phyloP scores from a whole-genome alignment of 1,140 invertebrate species.

The Megathymus violae region DNA sequence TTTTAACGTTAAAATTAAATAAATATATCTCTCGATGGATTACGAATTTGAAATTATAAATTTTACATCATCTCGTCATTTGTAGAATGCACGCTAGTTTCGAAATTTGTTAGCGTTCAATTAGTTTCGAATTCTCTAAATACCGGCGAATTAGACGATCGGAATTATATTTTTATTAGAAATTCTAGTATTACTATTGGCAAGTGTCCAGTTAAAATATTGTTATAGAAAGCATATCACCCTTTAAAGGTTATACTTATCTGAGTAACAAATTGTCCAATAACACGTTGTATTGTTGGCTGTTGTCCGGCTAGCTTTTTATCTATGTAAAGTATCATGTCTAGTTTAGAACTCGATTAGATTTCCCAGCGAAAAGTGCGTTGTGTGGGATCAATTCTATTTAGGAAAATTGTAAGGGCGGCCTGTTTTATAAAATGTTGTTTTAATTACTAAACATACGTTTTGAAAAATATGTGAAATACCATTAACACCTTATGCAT shows the following conservation, averaged over 20 bases:
- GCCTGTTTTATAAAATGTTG: constrained; percentile 13
- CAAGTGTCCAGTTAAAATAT: constrained; percentile 25
- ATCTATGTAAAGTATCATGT: constrained; percentile 18
- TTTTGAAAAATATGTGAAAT: constrained; percentile 1
- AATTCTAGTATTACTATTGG: constrained; percentile 23
- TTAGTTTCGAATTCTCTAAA: constrained; percentile 62
- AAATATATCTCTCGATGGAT: constrained; percentile 40
- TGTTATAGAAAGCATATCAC: constrained; percentile 28
- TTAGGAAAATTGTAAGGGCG: constrained; percentile 15
- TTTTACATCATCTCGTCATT: constrained; percentile 57
- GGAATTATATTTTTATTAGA: constrained; percentile 42
- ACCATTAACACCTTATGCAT: constrained; percentile 13
- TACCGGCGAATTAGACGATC: constrained; percentile 50
- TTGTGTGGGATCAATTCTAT: constrained; percentile 13
- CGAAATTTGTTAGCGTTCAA: constrained; percentile 75
- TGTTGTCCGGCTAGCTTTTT: constrained; percentile 27
- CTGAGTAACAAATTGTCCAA: constrained; percentile 21
- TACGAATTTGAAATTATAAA: constrained; percentile 41
- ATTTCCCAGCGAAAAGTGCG: constrained; percentile 18
- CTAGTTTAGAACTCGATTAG: constrained; percentile 27
- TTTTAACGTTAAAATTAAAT: constrained; percentile 7
- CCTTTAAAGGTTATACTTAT: constrained; percentile 22
- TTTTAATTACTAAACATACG: constrained; percentile 3
- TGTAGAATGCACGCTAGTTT: constrained; percentile 80
- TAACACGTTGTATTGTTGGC: constrained; percentile 24